These are phyloP conservation scores for Notolepis coatsorum DNA, from an alignment of 2,797 vertebrate genomes.

Conservation along the genomic window DNA sequence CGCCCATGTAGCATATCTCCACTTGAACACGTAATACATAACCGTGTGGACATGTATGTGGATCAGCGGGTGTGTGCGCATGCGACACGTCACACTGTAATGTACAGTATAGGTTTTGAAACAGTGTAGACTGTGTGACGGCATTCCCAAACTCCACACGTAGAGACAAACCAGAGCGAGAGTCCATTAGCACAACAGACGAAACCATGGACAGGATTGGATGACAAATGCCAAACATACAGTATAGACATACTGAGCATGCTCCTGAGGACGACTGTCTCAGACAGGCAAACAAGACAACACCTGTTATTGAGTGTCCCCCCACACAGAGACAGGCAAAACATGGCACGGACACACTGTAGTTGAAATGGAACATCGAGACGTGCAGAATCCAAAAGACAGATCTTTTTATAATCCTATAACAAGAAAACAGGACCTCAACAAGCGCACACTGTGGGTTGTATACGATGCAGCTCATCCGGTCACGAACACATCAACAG, in stretches of 20 bases:
- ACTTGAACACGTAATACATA: too few species aligned
- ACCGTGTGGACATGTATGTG: not conserved
- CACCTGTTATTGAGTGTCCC: too few species aligned
- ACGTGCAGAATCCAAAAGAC: conserved; percentile 19
- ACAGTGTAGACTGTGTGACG: too few species aligned
- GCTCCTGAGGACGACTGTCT: conserved; percentile 12
- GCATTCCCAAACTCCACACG: not conserved
- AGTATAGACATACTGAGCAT: conserved; percentile 3
- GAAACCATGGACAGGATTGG: not conserved
- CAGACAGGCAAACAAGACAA: conserved; percentile 12
- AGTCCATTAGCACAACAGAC: conserved; percentile 15
- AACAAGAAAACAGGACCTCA: conserved; percentile 10
- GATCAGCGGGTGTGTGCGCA: not conserved
- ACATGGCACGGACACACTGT: conserved; percentile 19
- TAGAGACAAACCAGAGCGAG: not conserved
- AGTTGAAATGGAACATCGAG: not conserved
- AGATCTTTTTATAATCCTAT: conserved; percentile 5
- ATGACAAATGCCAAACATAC: conserved; percentile 11
- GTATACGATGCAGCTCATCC: not conserved
- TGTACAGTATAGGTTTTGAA: too few species aligned
- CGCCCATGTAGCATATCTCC: too few species aligned
- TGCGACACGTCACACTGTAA: too few species aligned
- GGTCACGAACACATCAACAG: conserved; percentile 3
- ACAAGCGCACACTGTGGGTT: not conserved
- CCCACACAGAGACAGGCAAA: conserved; percentile 18